These are phyloP conservation scores for Poecilobothrus nobilitatus DNA, from an alignment of 2,888 invertebrate genomes.

Conservation along the genomic window DNA sequence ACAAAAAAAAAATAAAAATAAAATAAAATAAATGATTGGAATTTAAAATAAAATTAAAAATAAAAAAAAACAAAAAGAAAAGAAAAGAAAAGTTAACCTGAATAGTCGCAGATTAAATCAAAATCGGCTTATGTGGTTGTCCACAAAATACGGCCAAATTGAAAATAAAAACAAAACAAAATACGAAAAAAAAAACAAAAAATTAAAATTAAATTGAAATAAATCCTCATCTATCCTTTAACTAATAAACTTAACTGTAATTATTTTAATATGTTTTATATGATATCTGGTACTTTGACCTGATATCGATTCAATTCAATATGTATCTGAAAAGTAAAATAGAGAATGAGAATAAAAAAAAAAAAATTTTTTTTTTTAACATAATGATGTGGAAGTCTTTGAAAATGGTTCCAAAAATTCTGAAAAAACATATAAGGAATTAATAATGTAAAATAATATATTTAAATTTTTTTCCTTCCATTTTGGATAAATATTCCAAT, in stretches of 20 bases:
- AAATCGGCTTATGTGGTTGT: background rate
- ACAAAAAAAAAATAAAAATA: background rate
- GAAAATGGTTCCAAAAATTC: too few relatives aligned
- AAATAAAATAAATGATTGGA: too few relatives aligned
- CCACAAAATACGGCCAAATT: background rate
- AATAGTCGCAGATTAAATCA: background rate
- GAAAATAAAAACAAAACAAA: background rate
- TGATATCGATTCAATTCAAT: too few relatives aligned
- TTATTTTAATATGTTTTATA: background rate
- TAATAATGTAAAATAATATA: too few relatives aligned
- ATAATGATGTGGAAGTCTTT: too few relatives aligned
- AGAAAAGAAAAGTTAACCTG: background rate
- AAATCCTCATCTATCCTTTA: background rate
- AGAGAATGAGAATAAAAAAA: too few relatives aligned
- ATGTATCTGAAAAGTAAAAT: too few relatives aligned
- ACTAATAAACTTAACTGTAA: constrained; percentile 6
- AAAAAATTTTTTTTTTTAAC: too few relatives aligned
- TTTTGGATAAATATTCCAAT: too few relatives aligned
- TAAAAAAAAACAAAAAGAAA: background rate
- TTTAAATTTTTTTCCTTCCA: too few relatives aligned
- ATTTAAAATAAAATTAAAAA: background rate
- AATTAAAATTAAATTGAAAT: too few relatives aligned
- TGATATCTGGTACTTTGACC: background rate
- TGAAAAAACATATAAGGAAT: too few relatives aligned
- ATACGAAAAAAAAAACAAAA: background rate